phyloP scores from a whole-genome alignment of 2,113 vertebrate genomes.

The Megaceryle torquata region DNA sequence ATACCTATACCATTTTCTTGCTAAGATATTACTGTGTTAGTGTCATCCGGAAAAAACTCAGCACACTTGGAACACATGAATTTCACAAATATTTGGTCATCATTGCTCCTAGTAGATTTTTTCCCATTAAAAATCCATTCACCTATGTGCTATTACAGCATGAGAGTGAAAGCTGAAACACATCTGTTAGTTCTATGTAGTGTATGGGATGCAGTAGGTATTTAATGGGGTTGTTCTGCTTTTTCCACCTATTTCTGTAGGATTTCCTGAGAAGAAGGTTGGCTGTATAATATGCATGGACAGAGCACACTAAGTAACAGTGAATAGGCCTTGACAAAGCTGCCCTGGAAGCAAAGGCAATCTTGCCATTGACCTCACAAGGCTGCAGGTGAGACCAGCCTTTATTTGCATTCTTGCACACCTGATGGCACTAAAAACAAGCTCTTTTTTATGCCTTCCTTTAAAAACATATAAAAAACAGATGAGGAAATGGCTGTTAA shows the following conservation, averaged over 20 bases:
- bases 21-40: neutral
- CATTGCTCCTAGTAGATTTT: neutral
- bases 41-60: neutral
- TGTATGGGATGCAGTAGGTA: neutral
- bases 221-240: neutral
- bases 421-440: constrained; percentile 49
- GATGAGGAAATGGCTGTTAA: constrained; percentile 25
- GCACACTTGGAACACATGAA: neutral
- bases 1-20: neutral
- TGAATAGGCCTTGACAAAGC: neutral
- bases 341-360: neutral
- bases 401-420: constrained; percentile 14
- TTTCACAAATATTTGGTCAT: neutral
- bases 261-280: neutral
- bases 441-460: neutral
- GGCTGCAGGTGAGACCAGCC: constrained; percentile 14
- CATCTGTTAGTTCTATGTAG: fast-evolving
- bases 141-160: neutral
- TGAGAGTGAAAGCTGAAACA: neutral
- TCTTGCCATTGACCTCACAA: neutral
- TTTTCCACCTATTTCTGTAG: neutral
- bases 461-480: constrained; percentile 7
- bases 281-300: neutral
- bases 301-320: neutral
- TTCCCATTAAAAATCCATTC: neutral